Percentiles rank a stretch among this genome's conserved stretches.
These are phyloP conservation scores for Asarcornis scutulata DNA, from an alignment of 2,113 vertebrate genomes.

Conservation along the genomic window DNA sequence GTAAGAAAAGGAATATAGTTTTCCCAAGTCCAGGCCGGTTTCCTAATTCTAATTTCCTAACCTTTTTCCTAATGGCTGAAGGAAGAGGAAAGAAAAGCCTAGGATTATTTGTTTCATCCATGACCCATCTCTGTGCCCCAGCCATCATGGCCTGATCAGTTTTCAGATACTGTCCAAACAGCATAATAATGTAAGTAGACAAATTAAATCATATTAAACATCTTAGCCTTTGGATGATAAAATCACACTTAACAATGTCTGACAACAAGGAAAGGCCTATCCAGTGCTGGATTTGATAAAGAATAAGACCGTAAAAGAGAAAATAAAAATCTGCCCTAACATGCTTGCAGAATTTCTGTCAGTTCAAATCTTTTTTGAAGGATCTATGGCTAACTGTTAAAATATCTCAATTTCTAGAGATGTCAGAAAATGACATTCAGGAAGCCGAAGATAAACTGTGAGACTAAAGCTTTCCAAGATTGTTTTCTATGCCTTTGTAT, in stretches of 20 bases:
- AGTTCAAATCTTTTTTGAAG: background rate
- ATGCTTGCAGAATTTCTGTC: background rate
- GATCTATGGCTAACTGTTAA: background rate
- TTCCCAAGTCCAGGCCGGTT: background rate
- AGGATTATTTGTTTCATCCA: background rate
- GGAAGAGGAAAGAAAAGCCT: background rate
- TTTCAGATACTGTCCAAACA: background rate
- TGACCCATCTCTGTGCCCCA: background rate
- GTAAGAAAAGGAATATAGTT: background rate
- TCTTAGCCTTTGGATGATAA: background rate
- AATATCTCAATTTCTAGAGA: background rate
- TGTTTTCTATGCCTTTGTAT: background rate
- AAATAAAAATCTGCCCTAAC: background rate
- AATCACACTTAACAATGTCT: background rate
- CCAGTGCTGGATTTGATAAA: background rate
- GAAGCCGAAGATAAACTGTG: background rate
- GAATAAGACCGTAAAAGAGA: background rate
- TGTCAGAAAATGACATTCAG: background rate
- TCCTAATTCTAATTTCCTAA: background rate
- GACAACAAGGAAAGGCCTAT: background rate
- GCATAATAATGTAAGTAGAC: background rate
- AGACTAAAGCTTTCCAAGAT: background rate
- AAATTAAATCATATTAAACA: background rate
- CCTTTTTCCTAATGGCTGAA: background rate
- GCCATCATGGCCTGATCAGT: background rate